Conservation (phyloP, 1,140 invertebrate genomes). For the Cotesia vestalis region DNA sequence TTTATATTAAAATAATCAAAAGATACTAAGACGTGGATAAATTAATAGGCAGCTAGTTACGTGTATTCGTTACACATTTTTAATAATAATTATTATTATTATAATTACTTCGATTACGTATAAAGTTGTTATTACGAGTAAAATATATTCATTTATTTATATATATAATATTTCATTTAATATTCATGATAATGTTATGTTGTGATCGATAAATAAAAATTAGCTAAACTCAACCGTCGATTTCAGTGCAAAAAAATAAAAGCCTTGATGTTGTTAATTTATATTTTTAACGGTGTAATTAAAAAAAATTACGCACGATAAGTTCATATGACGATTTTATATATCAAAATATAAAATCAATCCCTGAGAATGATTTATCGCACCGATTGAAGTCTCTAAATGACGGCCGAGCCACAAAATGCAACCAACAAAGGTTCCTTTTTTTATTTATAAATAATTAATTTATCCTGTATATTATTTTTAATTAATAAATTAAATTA, state of each 20-base stretch:
- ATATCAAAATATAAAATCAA: constrained; percentile 25
- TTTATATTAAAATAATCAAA: constrained; percentile 6
- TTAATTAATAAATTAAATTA: neutral
- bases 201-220: constrained; percentile 24
- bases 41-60: neutral
- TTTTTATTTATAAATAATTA: constrained; percentile 5
- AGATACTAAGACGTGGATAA: constrained; percentile 8
- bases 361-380: constrained; percentile 34
- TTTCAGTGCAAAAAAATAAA: neutral
- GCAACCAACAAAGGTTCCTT: constrained; percentile 21
- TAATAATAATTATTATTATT: too few species aligned
- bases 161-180: constrained; percentile 1
- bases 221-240: constrained; percentile 29
- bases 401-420: constrained; percentile 19
- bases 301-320: too few species aligned
- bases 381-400: neutral
- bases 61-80: too few species aligned
- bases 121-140: constrained; percentile 10
- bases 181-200: constrained; percentile 15
- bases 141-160: neutral
- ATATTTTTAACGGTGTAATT: constrained; percentile 3
- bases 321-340: constrained; percentile 8
- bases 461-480: constrained; percentile 7
- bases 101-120: constrained; percentile 17
- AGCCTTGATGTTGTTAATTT: neutral